These are phyloP conservation scores for Neomicropteryx cornuta DNA, from an alignment of 1,140 invertebrate species.

Conservation along the genomic window DNA sequence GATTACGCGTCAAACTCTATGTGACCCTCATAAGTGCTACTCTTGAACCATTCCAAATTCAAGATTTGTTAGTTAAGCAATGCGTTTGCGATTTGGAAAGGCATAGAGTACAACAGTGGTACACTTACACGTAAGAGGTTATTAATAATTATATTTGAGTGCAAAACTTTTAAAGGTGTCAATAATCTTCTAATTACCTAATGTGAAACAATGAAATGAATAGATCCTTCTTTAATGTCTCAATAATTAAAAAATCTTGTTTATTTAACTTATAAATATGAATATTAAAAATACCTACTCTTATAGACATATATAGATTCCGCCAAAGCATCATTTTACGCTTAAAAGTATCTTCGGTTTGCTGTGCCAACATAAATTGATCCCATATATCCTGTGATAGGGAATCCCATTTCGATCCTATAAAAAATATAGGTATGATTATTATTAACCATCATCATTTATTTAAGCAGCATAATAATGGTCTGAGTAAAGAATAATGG, in stretches of 20 bases:
- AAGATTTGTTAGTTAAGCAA: too few relatives aligned
- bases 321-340: slow-evolving; percentile 77
- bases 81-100: too few relatives aligned
- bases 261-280: slow-evolving; percentile 1
- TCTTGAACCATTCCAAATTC: too few relatives aligned
- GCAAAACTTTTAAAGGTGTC: too few relatives aligned
- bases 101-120: too few relatives aligned
- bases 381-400: slow-evolving; percentile 68
- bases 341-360: slow-evolving; percentile 66
- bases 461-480: slow-evolving; percentile 6
- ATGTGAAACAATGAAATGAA: too few relatives aligned
- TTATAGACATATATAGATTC: slow-evolving; percentile 61
- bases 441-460: neutral
- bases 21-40: too few relatives aligned
- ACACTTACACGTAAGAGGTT: too few relatives aligned
- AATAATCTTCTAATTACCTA: too few relatives aligned
- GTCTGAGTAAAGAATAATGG: too few relatives aligned
- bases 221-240: slow-evolving; percentile 1
- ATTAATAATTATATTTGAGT: too few relatives aligned
- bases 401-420: slow-evolving; percentile 49
- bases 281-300: slow-evolving; percentile 37
- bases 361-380: slow-evolving; percentile 64
- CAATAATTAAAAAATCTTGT: slow-evolving; percentile 3
- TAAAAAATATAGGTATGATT: slow-evolving; percentile 14
- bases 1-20: too few relatives aligned